Evolutionary conservation across 1,140 invertebrate genomes (phyloP).

Genomic region (Mactra quadrangularis): DNA sequence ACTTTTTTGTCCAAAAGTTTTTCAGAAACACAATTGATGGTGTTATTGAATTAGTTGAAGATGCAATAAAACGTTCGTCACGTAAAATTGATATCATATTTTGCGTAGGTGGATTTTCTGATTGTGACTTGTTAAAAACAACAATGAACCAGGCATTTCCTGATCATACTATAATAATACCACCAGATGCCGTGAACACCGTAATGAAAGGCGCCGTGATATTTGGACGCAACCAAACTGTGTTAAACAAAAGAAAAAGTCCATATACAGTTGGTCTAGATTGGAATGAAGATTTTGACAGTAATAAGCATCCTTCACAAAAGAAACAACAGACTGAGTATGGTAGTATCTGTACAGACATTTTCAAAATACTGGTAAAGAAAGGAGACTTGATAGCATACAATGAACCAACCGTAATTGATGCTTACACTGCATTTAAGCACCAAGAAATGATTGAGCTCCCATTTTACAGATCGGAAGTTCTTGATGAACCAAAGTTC

Average conservation of each 20-base stretch:
- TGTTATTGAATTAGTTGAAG: slow-evolving; percentile 7
- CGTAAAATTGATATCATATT: slow-evolving; percentile 21
- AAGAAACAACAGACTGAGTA: slow-evolving; percentile 32
- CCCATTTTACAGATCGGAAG: slow-evolving; percentile 48
- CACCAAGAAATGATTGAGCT: slow-evolving; percentile 35
- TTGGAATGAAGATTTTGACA: slow-evolving; percentile 55
- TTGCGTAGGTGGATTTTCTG: slow-evolving; percentile 58
- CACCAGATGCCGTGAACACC: slow-evolving; percentile 19
- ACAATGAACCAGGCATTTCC: slow-evolving; percentile 1
- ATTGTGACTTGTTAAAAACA: slow-evolving; percentile 34
- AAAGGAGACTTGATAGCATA: slow-evolving; percentile 4
- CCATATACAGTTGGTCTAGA: slow-evolving; percentile 43
- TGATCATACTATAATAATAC: slow-evolving; percentile 22
- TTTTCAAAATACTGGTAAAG: slow-evolving; percentile 29
- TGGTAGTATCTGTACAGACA: slow-evolving; percentile 31
- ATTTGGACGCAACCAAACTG: slow-evolving; percentile 25
- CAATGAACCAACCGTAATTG: slow-evolving; percentile 13
- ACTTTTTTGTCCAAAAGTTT: slow-evolving; percentile 18
- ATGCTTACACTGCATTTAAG: slow-evolving; percentile 36
- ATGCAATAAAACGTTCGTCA: not conserved
- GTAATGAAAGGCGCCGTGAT: slow-evolving; percentile 51
- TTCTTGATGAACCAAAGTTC: not conserved
- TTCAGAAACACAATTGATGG: slow-evolving; percentile 20
- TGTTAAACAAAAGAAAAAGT: slow-evolving; percentile 22
- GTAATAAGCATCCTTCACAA: not conserved